Evolutionary conservation across 2,113 vertebrate genomes (phyloP).

Genomic region (Ceratotherium simum): DNA sequence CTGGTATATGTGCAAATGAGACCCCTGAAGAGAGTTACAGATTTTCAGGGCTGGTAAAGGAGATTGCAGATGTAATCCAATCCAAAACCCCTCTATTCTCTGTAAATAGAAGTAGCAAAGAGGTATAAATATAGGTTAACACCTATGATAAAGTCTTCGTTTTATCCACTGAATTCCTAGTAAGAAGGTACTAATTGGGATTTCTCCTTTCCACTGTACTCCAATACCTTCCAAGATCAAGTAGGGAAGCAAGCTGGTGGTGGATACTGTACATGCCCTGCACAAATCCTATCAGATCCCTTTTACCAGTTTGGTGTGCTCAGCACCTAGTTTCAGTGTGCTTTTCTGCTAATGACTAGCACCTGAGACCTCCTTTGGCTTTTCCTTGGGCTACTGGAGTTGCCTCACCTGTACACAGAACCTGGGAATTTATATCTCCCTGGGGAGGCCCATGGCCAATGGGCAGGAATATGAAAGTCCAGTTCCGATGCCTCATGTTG

Average conservation of each 20-base stretch:
- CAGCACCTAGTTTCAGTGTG: not conserved
- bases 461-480: not conserved
- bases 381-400: not conserved
- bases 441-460: not conserved
- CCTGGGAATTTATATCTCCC: not conserved
- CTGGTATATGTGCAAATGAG: not conserved
- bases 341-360: not conserved
- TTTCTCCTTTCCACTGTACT: not conserved
- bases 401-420: not conserved
- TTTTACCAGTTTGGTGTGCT: not conserved
- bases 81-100: not conserved
- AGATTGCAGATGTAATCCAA: not conserved
- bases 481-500: not conserved
- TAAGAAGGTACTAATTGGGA: not conserved
- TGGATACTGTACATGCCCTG: not conserved
- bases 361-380: not conserved
- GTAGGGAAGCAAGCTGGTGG: not conserved
- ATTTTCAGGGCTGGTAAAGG: not conserved
- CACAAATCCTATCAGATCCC: not conserved
- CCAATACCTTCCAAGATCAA: not conserved
- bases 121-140: not conserved
- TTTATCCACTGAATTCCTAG: conserved; percentile 1
- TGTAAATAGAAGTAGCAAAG: not conserved
- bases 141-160: not conserved
- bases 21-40: not conserved